Conservation (phyloP, 2,113 vertebrate genomes). For the Tragelaphus strepsiceros region DNA sequence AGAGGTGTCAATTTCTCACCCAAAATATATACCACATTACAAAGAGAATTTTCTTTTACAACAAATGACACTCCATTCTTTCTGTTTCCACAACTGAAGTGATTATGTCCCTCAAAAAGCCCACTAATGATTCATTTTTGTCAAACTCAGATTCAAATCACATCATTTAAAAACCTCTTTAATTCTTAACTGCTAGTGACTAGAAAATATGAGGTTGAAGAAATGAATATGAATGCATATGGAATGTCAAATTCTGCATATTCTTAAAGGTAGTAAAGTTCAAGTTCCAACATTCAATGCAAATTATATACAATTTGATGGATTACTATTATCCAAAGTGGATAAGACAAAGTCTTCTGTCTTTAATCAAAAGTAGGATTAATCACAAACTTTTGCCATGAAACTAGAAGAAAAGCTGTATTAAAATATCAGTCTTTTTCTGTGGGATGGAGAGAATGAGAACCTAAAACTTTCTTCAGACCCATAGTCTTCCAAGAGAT, state of each 20-base stretch:
- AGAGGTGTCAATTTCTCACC: conserved; percentile 37
- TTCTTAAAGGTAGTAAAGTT: conserved; percentile 24
- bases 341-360: neutral
- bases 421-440: neutral
- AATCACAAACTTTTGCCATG: conserved; percentile 17
- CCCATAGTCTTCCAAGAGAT: neutral
- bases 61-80: neutral
- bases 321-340: neutral
- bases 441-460: neutral
- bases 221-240: neutral
- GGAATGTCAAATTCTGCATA: neutral
- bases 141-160: neutral
- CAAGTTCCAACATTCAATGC: neutral
- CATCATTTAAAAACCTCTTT: neutral
- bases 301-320: conserved; percentile 30
- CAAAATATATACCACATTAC: conserved; percentile 11
- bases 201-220: conserved; percentile 23
- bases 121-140: conserved; percentile 10
- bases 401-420: neutral
- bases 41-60: neutral
- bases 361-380: conserved; percentile 9
- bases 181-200: conserved; percentile 11
- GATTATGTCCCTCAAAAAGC: neutral
- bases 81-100: neutral
- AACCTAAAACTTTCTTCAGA: neutral